Conservation (phyloP, 2,888 invertebrate genomes). For the Ypsolopha sequella region DNA sequence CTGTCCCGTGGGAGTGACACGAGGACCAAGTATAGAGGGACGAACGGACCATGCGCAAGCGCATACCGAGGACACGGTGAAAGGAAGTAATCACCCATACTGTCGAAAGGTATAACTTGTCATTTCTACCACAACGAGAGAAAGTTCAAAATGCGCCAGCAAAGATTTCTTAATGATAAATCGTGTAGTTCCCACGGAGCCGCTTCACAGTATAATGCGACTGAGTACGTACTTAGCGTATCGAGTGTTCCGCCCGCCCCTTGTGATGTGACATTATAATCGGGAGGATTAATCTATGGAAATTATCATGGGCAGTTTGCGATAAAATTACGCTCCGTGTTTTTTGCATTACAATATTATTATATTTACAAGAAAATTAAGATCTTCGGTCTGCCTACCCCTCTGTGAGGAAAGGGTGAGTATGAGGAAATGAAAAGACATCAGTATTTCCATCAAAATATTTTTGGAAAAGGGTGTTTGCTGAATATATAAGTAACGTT, state of each 20-base stretch:
- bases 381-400: too few relatives aligned
- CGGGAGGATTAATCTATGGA: neutral
- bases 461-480: too few relatives aligned
- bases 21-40: neutral
- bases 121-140: neutral
- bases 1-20: slow-evolving; percentile 11
- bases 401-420: too few relatives aligned
- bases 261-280: slow-evolving; percentile 11
- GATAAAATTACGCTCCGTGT: too few relatives aligned
- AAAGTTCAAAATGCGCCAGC: neutral
- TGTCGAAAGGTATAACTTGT: neutral
- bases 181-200: slow-evolving; percentile 31
- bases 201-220: slow-evolving; percentile 15
- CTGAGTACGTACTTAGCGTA: slow-evolving; percentile 20
- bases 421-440: too few relatives aligned
- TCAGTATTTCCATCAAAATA: too few relatives aligned
- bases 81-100: slow-evolving; percentile 30
- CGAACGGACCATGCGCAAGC: slow-evolving; percentile 22
- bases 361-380: too few relatives aligned
- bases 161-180: slow-evolving; percentile 5
- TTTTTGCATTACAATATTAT: too few relatives aligned
- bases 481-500: too few relatives aligned
- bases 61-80: slow-evolving; percentile 29
- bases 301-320: too few relatives aligned
- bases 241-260: slow-evolving; percentile 50